Percentiles rank a stretch among this genome's conserved stretches.
These are phyloP conservation scores for Arctopsyche grandis DNA, from an alignment of 1,140 invertebrate genomes.

Conservation along the genomic window DNA sequence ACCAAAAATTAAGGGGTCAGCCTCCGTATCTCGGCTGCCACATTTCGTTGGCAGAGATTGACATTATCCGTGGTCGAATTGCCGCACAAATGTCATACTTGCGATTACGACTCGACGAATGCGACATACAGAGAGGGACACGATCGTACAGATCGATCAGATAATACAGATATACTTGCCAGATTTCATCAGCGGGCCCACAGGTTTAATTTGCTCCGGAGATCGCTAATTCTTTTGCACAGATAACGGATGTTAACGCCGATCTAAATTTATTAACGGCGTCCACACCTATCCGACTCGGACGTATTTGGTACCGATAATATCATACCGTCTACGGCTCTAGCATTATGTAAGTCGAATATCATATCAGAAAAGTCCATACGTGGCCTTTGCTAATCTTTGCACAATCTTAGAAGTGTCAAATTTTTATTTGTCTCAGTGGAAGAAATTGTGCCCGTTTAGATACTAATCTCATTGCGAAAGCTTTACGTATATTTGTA, in stretches of 20 bases:
- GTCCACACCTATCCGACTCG: conserved; percentile 4
- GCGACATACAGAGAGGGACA: too few species aligned
- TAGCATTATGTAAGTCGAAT: not conserved
- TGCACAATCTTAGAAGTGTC: too few species aligned
- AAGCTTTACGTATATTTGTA: not conserved
- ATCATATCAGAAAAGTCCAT: not conserved
- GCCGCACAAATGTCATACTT: not conserved
- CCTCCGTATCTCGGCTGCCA: not conserved
- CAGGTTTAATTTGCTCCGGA: conserved; percentile 12
- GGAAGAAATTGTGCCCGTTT: not conserved
- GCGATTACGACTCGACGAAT: too few species aligned
- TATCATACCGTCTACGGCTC: not conserved
- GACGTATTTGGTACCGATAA: conserved; percentile 2
- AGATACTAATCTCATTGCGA: not conserved
- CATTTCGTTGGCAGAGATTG: not conserved
- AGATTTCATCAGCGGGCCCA: not conserved
- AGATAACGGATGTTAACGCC: conserved; percentile 29
- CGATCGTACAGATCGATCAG: too few species aligned
- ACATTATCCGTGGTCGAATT: not conserved
- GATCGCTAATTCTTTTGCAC: conserved; percentile 31
- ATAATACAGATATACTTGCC: too few species aligned
- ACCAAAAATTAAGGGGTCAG: too few species aligned
- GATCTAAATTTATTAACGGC: conserved; percentile 28
- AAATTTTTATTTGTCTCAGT: too few species aligned
- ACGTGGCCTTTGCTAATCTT: too few species aligned